phyloP scores from a whole-genome alignment of 1,140 invertebrate genomes.

The Cephus cinctus region DNA sequence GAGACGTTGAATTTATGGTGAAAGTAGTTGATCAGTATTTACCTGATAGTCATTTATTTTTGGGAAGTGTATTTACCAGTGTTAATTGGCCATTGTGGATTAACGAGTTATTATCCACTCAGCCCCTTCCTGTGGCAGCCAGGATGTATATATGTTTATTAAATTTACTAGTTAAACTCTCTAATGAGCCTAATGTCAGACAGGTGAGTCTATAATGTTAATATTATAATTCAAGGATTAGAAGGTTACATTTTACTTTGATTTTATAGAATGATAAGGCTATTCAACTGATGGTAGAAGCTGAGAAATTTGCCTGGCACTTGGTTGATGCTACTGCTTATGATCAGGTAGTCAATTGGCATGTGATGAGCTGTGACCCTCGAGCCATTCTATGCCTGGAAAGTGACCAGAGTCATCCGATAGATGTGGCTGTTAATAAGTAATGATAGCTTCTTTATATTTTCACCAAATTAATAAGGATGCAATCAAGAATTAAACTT shows the following conservation, averaged over 20 bases:
- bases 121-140: conserved; percentile 39
- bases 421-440: conserved; percentile 58
- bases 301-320: conserved; percentile 70
- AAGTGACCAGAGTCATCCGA: conserved; percentile 49
- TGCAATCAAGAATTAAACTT: conserved; percentile 12
- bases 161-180: conserved; percentile 67
- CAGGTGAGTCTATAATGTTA: conserved; percentile 46
- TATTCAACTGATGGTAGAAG: conserved; percentile 60
- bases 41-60: conserved; percentile 70
- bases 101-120: conserved; percentile 44
- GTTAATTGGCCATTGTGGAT: conserved; percentile 62
- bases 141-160: conserved; percentile 61
- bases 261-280: conserved; percentile 55
- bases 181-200: conserved; percentile 70
- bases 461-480: conserved; percentile 3
- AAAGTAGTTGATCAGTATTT: conserved; percentile 70
- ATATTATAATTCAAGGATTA: conserved; percentile 6
- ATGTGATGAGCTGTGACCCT: conserved; percentile 75
- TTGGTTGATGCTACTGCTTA: conserved; percentile 65
- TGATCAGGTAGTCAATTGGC: conserved; percentile 74
- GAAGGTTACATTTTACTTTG: conserved; percentile 5
- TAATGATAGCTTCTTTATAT: conserved; percentile 26
- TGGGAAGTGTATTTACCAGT: conserved; percentile 69
- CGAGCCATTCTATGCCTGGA: conserved; percentile 62
- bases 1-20: conserved; percentile 72